phyloP scores from a whole-genome alignment of 2,797 vertebrate genomes.

The Cygnus olor region DNA sequence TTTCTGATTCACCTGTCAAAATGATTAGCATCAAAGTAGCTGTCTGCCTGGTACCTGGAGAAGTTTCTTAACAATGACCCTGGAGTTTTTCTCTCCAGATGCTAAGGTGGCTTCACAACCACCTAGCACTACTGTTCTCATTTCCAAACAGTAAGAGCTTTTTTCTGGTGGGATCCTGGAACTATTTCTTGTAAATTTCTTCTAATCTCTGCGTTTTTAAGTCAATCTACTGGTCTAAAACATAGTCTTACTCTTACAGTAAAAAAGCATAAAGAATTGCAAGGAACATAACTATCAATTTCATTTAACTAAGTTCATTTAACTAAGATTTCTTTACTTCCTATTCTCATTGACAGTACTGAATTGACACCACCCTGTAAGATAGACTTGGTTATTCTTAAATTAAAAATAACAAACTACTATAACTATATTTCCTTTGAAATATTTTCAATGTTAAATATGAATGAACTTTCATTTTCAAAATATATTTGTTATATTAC shows the following conservation, averaged over 20 bases:
- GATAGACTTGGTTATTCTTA: neutral
- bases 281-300: neutral
- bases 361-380: neutral
- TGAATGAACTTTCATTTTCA: neutral
- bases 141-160: neutral
- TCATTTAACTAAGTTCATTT: neutral
- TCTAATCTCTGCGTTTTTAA: neutral
- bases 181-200: neutral
- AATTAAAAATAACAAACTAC: neutral
- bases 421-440: neutral
- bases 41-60: neutral
- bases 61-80: accelerated
- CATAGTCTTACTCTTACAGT: accelerated
- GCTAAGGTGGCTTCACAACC: neutral
- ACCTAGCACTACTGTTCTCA: neutral
- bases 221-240: neutral
- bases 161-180: neutral
- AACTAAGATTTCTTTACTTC: neutral
- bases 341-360: neutral
- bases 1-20: neutral
- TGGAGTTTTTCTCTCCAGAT: accelerated
- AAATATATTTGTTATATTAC: too few species aligned
- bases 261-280: neutral
- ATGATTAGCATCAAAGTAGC: neutral
- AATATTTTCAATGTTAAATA: neutral